Evolutionary conservation across 2,888 invertebrate genomes (phyloP), one percentile per base, ranked within the genome.

Genomic region (Phyto melanocephala): DNA sequence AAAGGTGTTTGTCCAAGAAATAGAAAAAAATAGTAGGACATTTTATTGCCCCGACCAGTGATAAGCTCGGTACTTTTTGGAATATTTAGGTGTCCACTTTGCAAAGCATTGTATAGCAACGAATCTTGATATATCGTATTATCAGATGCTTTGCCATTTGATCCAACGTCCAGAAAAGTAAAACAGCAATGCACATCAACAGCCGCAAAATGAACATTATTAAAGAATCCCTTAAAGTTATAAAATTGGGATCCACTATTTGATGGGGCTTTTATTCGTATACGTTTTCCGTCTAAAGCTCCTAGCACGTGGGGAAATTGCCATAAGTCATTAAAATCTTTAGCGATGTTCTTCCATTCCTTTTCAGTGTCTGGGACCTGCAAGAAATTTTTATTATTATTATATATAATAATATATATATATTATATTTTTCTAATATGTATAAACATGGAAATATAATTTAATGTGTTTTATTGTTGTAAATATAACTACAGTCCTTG

Each of bases 61-160:
- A 52, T 15, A 8, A 52, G 22, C 11, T 52, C 13, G 10, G 1
- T 40, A 40, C 40, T 37, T 60, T 6, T 40, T 37, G 60, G 60
- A 4, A 60, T 60, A 40, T 60, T 17, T 20, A 37, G 20, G 22
- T 40, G 40, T 37, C 40, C 60, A 40, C 40, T 60, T 33, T 56
- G 33, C 10, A 56, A 33, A 33, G 56, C 28, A 56, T 33, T 28
- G 15, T 15, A 56, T 33, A 60, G 20, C 20, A 40, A 60, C 20
- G 42, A 60, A 22, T 60, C 60, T 60, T 60, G 60, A 40, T 60
- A 60, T 17, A 60, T 60, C 4, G 40, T 60, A 20, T 22, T 40
- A 60, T 60, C 60, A 17, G 60, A 60, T 22, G 60, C 60, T 22
- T 60, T 60, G 13, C 60, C 60, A 40, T 60, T 60, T 22, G 40